Evolutionary conservation across 2,113 vertebrate species (phyloP), one percentile per base, ranked within the genome.

Genomic region (Turdus rufiventris): DNA sequence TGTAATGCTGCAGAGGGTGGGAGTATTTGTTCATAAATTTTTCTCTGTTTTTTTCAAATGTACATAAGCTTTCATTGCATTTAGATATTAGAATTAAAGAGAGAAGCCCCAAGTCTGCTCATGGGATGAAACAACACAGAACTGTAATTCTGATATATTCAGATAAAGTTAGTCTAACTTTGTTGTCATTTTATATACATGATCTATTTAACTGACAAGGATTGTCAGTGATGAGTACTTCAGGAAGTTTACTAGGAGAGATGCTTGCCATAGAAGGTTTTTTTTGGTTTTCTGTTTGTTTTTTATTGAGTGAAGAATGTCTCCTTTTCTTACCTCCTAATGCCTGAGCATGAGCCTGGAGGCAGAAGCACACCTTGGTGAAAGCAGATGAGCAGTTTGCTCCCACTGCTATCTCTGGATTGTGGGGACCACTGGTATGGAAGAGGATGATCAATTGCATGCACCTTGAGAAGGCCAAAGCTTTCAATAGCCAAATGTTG

Each of bases 1-100:
- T 74, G 24, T 47, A 29, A 18, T 61, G 45, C n/a, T 79, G 6
- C 17, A 48, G 34, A 65, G 36, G 2, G n/a, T 89, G 47, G 18
- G 9, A 36, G 13, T 82, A 24, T 61, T 91, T 60, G 20, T 72
- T 83, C 26, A 28, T n/a, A 34, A 11, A 2, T 24, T 36, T 43
- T 25, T 28, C 13, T 26, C 25, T 34, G 14, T 24, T 28, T 6
- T 58, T 87, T 71, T 26, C 4, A 57, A 82, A 34, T 78, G 66
- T 47, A 33, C 36, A 7, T 66, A 57, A 31, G 12, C 82, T 78
- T 40, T 60, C 4, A 0, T 47, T 76, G 25, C 24, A 31, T 54
- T 81, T 67, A 60, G 28, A 21, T 40, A 88, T 88, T 53, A 76
- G n/a, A 88, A 57, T 71, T 71, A 72, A 42, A 77, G 26, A 53